Conservation (phyloP, 2,113 vertebrate species). For the Gymnorhina tibicen region DNA sequence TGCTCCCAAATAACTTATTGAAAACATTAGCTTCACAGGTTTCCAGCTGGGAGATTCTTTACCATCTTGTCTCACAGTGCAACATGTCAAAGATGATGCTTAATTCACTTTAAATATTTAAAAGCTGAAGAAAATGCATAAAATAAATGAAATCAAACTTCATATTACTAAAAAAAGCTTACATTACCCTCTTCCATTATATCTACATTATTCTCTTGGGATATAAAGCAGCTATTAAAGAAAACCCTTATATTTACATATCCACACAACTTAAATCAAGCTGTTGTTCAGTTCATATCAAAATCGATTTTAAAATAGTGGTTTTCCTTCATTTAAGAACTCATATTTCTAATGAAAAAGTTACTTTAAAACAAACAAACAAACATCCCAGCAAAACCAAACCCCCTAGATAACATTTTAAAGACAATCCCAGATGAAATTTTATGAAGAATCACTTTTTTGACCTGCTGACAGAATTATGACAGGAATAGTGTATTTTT, state of each 20-base stretch:
- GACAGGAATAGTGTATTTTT: neutral
- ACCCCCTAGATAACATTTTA: neutral
- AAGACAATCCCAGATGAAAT: neutral
- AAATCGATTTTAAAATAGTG: neutral
- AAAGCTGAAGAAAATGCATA: neutral
- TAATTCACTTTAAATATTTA: neutral
- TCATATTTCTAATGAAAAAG: neutral
- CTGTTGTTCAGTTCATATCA: neutral
- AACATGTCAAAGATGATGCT: neutral
- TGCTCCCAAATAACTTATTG: neutral
- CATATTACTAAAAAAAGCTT: neutral
- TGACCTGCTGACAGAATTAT: neutral
- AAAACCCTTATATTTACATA: neutral
- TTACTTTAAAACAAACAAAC: neutral
- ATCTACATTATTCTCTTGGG: neutral
- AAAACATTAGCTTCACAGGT: neutral
- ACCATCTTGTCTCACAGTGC: neutral
- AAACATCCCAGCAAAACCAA: neutral
- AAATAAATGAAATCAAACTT: neutral
- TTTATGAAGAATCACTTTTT: neutral
- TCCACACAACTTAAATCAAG: neutral
- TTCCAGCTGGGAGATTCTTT: neutral
- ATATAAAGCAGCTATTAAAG: neutral
- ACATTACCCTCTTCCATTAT: neutral
- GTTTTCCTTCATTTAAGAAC: neutral